Evolutionary conservation across 2,888 invertebrate genomes (phyloP).

Genomic region (Cataglyphis cursor): DNA sequence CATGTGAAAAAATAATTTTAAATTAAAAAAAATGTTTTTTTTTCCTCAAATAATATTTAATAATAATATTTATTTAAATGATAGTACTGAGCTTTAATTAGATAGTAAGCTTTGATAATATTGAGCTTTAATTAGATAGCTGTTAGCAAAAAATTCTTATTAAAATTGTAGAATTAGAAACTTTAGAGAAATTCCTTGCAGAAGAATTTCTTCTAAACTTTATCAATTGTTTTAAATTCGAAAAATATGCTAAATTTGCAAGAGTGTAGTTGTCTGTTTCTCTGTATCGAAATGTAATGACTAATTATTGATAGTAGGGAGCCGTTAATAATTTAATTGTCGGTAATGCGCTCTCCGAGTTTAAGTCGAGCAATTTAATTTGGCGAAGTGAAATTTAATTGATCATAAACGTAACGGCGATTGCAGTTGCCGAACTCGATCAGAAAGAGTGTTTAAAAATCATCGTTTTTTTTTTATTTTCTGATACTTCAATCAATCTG

Average conservation of each 20-base stretch:
- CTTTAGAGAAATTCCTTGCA: not conserved
- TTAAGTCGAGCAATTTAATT: conserved; percentile 37
- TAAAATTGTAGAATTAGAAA: not conserved
- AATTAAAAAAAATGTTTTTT: not conserved
- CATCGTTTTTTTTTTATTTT: not conserved
- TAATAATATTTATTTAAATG: not conserved
- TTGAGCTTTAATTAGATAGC: not conserved
- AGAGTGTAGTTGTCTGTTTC: not conserved
- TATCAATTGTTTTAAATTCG: not conserved
- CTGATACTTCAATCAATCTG: not conserved
- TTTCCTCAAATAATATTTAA: not conserved
- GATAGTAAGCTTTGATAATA: not conserved
- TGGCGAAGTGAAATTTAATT: conserved; percentile 63
- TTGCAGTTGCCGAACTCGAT: conserved; percentile 2
- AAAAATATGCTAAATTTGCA: not conserved
- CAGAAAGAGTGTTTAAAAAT: conserved; percentile 13
- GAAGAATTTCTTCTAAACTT: not conserved
- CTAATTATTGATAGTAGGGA: conserved; percentile 35
- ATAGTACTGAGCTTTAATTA: not conserved
- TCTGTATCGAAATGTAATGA: conserved; percentile 7
- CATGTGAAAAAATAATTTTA: not conserved
- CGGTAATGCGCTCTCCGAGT: conserved; percentile 22
- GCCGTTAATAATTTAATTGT: conserved; percentile 64
- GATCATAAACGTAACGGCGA: conserved; percentile 35
- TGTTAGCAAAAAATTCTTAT: not conserved